phyloP scores from a whole-genome alignment of 1,140 invertebrate genomes.

The Chelonus insularis region DNA sequence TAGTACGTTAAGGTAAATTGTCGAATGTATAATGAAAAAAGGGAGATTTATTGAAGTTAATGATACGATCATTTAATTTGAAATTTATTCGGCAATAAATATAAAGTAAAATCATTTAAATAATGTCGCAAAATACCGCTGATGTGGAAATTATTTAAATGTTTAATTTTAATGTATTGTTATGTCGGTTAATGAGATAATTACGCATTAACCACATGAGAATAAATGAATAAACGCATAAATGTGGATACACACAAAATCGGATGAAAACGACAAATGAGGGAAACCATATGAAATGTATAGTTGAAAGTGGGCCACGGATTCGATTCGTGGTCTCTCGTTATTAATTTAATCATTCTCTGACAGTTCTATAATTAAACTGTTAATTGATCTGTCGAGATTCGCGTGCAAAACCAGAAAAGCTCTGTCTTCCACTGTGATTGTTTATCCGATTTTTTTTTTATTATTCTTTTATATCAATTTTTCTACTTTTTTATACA shows the following conservation, averaged over 20 bases:
- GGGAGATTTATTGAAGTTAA: too few species aligned
- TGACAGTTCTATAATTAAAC: slow-evolving; percentile 62
- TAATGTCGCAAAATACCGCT: background rate
- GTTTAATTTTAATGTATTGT: slow-evolving; percentile 5
- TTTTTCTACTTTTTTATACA: too few species aligned
- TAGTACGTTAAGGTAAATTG: background rate
- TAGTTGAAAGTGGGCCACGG: slow-evolving; percentile 38
- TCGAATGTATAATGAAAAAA: background rate
- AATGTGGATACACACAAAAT: slow-evolving; percentile 9
- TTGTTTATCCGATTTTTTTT: slow-evolving; percentile 4
- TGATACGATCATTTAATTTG: too few species aligned
- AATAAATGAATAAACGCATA: slow-evolving; percentile 24
- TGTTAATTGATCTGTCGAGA: slow-evolving; percentile 59
- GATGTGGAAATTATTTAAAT: slow-evolving; percentile 12
- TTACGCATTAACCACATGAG: slow-evolving; percentile 15
- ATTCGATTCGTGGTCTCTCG: slow-evolving; percentile 56
- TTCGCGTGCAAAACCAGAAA: slow-evolving; percentile 35
- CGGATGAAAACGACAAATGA: slow-evolving; percentile 24
- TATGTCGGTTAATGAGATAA: slow-evolving; percentile 21
- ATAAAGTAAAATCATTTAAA: too few species aligned
- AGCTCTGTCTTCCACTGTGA: background rate
- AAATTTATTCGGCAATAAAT: too few species aligned
- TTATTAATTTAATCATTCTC: slow-evolving; percentile 60
- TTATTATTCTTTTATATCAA: background rate
- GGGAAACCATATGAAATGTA: slow-evolving; percentile 3